phyloP scores from a whole-genome alignment of 1,140 invertebrate genomes.

The Brachionus calyciflorus region DNA sequence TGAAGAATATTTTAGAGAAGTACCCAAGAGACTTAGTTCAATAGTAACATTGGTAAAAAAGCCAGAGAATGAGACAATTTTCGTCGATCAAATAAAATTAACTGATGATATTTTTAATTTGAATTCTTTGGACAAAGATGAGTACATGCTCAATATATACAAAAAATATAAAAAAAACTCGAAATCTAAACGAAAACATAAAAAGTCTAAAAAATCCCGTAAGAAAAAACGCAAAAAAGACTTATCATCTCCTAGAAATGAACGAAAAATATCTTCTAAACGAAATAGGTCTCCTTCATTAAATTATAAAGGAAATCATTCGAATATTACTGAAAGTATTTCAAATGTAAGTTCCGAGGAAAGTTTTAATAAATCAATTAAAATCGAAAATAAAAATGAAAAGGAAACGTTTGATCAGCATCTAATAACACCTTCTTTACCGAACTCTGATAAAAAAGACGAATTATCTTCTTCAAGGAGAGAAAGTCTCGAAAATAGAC shows the following conservation, averaged over 20 bases:
- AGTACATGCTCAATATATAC: not conserved
- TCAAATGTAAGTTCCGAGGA: too few relatives aligned
- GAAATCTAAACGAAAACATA: not conserved
- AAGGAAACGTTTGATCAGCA: too few relatives aligned
- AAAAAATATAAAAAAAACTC: too few relatives aligned
- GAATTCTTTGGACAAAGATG: not conserved
- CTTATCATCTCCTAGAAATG: not conserved
- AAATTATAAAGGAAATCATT: too few relatives aligned
- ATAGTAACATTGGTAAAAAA: not conserved
- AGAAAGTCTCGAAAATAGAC: conserved; percentile 7
- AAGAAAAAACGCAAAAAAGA: not conserved
- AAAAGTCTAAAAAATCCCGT: not conserved
- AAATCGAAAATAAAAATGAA: too few relatives aligned
- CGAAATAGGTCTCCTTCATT: too few relatives aligned
- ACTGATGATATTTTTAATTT: conserved; percentile 23
- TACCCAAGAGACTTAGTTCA: not conserved
- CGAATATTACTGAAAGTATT: too few relatives aligned
- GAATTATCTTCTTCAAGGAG: not conserved
- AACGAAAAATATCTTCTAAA: too few relatives aligned
- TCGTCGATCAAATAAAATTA: not conserved
- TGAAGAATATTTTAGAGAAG: too few relatives aligned
- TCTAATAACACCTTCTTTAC: too few relatives aligned
- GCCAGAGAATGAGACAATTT: not conserved
- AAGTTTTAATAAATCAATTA: too few relatives aligned
- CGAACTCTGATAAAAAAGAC: not conserved